phyloP scores from a whole-genome alignment of 2,113 vertebrate species.

The Tor tambroides region DNA sequence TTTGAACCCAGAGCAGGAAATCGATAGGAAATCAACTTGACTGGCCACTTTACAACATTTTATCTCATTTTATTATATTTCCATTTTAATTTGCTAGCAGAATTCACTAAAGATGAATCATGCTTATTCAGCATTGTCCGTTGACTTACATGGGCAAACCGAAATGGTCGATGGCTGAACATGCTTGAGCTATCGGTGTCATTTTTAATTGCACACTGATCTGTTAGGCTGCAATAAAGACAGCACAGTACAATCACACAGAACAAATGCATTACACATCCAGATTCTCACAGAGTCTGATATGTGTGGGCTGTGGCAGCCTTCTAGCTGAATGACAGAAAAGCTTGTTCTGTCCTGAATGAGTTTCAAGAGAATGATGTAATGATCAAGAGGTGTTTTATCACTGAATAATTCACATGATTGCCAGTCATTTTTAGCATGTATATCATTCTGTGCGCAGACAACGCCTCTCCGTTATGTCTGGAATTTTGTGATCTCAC shows the following conservation, averaged over 20 bases:
- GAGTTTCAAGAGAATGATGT: constrained; percentile 16
- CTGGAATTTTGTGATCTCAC: constrained; percentile 3
- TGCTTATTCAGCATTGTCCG: constrained; percentile 15
- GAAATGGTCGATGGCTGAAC: neutral
- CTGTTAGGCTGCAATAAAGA: neutral
- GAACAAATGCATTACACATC: neutral
- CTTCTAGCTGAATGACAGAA: constrained; percentile 2
- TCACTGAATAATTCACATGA: neutral
- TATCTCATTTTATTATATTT: constrained; percentile 42
- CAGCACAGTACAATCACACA: neutral
- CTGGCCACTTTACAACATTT: constrained; percentile 59
- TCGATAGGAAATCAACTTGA: constrained; percentile 73
- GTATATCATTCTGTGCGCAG: neutral
- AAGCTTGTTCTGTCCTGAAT: constrained; percentile 11
- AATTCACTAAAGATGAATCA: constrained; percentile 40
- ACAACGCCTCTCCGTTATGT: neutral
- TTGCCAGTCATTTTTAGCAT: neutral
- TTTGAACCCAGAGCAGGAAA: constrained; percentile 71
- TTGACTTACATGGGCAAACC: neutral
- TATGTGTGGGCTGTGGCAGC: constrained; percentile 1
- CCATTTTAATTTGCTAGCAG: constrained; percentile 46
- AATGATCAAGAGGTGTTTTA: constrained; percentile 14
- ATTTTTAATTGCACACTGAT: neutral
- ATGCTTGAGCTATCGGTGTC: neutral
- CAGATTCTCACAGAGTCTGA: neutral